phyloP scores from a whole-genome alignment of 2,797 vertebrate genomes.

The Apogon hyalosoma region DNA sequence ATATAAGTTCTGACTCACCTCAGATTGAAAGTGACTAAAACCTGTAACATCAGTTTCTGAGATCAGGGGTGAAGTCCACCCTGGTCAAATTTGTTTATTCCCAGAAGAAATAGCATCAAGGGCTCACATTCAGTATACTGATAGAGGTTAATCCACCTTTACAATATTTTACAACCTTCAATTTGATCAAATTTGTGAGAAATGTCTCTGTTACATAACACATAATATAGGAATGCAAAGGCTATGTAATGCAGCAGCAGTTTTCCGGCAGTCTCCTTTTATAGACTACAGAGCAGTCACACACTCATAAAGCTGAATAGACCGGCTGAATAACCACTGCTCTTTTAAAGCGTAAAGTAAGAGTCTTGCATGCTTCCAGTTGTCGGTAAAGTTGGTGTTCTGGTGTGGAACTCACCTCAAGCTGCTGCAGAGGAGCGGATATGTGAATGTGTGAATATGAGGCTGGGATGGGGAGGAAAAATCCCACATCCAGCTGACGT shows the following conservation, averaged over 20 bases:
- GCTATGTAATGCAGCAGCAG: conserved; percentile 39
- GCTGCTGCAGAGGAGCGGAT: conserved; percentile 53
- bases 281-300: neutral
- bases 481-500: conserved; percentile 70
- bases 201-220: conserved; percentile 65
- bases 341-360: neutral
- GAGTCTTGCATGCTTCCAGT: neutral
- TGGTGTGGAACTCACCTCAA: conserved; percentile 57
- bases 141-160: neutral
- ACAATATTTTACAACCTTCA: conserved; percentile 7
- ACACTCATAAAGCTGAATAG: neutral
- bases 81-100: neutral
- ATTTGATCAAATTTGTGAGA: conserved; percentile 18
- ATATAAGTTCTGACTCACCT: neutral
- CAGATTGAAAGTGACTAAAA: conserved; percentile 10
- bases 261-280: neutral
- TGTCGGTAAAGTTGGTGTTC: conserved; percentile 11
- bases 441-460: conserved; percentile 60
- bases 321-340: neutral
- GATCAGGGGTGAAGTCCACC: neutral
- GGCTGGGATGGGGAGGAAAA: conserved; percentile 65
- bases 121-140: neutral
- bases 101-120: neutral
- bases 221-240: conserved; percentile 59
- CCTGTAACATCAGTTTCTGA: conserved; percentile 17